A percentile compares a stretch with the other conserved stretches of the same genome.
Evolutionary conservation across 2,888 invertebrate species (phyloP).

Genomic region (Clivina fossor): DNA sequence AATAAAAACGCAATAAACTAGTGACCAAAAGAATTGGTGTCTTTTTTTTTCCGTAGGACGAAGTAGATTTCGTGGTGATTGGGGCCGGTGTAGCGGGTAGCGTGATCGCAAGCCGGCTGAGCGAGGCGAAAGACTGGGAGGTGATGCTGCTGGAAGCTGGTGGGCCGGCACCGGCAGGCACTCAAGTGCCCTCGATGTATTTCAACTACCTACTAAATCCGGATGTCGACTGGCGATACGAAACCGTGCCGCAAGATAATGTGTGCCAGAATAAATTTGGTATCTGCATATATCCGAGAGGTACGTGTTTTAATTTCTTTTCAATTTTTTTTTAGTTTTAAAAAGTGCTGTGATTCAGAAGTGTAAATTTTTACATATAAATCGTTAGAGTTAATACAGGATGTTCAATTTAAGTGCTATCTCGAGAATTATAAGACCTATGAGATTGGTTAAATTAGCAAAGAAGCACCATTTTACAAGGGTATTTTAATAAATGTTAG

Average conservation of each 20-base stretch:
- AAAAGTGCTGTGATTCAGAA: not conserved
- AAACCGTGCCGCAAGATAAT: conserved; percentile 20
- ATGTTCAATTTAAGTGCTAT: too few species aligned
- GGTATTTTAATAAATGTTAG: too few species aligned
- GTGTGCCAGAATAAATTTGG: conserved; percentile 24
- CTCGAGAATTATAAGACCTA: too few species aligned
- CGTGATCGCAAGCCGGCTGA: conserved; percentile 31
- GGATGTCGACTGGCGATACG: conserved; percentile 29
- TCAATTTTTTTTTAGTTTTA: not conserved
- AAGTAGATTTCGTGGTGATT: conserved; percentile 35
- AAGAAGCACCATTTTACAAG: too few species aligned
- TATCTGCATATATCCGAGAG: conserved; percentile 30
- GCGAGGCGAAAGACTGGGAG: conserved; percentile 15
- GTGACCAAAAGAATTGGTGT: too few species aligned
- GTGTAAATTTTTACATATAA: not conserved
- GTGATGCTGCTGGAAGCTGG: conserved; percentile 36
- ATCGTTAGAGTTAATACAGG: not conserved
- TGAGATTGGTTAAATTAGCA: too few species aligned
- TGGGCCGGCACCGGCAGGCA: conserved; percentile 27
- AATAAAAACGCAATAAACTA: too few species aligned
- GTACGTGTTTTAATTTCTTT: conserved; percentile 14
- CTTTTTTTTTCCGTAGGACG: conserved; percentile 19
- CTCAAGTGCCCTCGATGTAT: conserved; percentile 31
- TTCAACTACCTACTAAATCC: conserved; percentile 28
- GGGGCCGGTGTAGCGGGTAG: conserved; percentile 31